Conservation (phyloP, 2,888 invertebrate genomes). For the Tromatobia lineatoria region DNA sequence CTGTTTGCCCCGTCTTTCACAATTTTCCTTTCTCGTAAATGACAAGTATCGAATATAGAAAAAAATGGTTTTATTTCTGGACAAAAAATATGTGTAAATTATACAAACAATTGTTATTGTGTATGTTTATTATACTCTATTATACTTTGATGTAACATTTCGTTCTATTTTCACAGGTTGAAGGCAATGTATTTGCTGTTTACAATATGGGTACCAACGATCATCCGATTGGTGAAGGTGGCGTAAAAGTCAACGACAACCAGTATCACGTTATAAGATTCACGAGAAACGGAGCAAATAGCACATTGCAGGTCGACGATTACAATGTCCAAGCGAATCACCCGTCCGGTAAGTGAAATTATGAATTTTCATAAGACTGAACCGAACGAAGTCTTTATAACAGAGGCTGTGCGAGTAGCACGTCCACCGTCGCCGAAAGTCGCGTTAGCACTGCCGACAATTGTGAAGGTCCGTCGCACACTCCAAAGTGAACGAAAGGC, state of each 20-base stretch:
- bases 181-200: conserved; percentile 96
- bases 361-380: background rate
- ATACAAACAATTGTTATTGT: no score
- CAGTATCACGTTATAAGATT: conserved; percentile 97
- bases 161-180: conserved; percentile 88
- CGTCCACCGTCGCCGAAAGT: conserved; percentile 26
- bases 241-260: conserved; percentile 97
- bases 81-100: no score
- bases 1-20: no score
- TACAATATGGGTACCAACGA: conserved; percentile 98
- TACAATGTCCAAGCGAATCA: conserved; percentile 94
- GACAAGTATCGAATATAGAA: no score
- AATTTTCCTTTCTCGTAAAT: no score
- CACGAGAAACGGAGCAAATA: conserved; percentile 94
- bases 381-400: background rate
- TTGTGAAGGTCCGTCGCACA: background rate
- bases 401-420: background rate
- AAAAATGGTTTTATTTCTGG: no score
- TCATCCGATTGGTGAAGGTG: conserved; percentile 95
- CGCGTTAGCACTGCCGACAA: conserved; percentile 25
- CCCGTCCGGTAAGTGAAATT: conserved; percentile 90
- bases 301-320: conserved; percentile 96
- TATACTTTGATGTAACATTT: conserved; percentile 1
- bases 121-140: no score
- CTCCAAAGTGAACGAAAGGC: background rate